Conservation (phyloP, 1,140 invertebrate species). For the Limonius californicus region DNA sequence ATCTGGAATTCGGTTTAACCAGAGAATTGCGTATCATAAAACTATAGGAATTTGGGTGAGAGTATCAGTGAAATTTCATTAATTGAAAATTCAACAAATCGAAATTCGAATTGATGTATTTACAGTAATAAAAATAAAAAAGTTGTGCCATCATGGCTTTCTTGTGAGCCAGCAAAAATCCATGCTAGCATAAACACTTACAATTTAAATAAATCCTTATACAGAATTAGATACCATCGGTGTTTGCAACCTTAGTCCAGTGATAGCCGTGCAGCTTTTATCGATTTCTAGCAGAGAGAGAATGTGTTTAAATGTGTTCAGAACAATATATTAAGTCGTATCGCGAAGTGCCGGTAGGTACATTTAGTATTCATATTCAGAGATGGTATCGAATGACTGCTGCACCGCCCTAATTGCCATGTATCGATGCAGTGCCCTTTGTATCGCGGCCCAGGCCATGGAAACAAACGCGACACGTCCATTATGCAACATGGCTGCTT, state of each 20-base stretch:
- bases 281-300: neutral
- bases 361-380: conserved; percentile 40
- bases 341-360: conserved; percentile 21
- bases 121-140: no score
- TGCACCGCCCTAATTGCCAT: conserved; percentile 41
- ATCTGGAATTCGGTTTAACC: no score
- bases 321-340: conserved; percentile 14
- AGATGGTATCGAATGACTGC: conserved; percentile 41
- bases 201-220: neutral
- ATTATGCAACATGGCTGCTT: conserved; percentile 40
- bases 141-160: no score
- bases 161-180: no score
- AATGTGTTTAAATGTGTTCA: conserved; percentile 7
- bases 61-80: no score
- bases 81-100: no score
- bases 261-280: neutral
- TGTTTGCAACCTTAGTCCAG: neutral
- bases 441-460: conserved; percentile 20
- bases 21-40: no score
- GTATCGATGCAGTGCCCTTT: conserved; percentile 35
- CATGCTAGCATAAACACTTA: no score
- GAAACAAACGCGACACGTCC: conserved; percentile 41
- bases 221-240: neutral
- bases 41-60: no score
- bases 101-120: no score